These are phyloP conservation scores for Bryconaethiops microstoma DNA, from an alignment of 2,797 vertebrate species.

Conservation along the genomic window DNA sequence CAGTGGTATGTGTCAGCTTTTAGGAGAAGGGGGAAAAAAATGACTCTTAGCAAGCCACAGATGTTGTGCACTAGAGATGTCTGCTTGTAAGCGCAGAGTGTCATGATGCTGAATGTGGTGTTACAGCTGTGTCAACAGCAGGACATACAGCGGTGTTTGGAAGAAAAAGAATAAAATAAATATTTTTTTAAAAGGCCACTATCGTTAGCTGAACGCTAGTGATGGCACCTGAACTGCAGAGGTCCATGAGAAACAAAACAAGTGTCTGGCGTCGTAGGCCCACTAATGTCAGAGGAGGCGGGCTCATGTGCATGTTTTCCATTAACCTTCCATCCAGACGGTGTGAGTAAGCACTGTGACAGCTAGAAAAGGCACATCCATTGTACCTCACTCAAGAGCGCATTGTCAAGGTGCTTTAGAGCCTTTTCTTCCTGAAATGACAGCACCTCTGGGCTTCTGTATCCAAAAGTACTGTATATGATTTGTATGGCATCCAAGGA, in stretches of 20 bases:
- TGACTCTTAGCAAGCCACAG: constrained; percentile 20
- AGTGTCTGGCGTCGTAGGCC: constrained; percentile 3
- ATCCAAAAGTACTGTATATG: constrained; percentile 33
- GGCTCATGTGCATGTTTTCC: constrained; percentile 44
- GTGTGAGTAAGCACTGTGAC: constrained; percentile 32
- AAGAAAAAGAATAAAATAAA: too few species aligned
- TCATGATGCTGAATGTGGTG: neutral
- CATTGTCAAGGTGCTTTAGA: constrained; percentile 56
- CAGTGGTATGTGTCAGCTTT: constrained; percentile 36
- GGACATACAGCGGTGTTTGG: constrained; percentile 12
- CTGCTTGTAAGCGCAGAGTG: neutral
- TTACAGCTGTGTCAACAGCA: constrained; percentile 28
- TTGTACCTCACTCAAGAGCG: constrained; percentile 45
- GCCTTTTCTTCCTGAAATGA: constrained; percentile 37
- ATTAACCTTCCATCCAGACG: constrained; percentile 41
- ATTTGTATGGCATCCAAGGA: constrained; percentile 41
- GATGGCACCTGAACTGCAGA: constrained; percentile 2
- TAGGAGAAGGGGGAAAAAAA: neutral
- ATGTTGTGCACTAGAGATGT: constrained; percentile 28
- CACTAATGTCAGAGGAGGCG: constrained; percentile 38
- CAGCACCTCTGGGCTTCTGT: constrained; percentile 44
- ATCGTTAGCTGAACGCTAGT: constrained; percentile 1
- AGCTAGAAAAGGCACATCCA: constrained; percentile 45
- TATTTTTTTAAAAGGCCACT: neutral
- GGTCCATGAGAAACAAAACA: neutral